Percentiles rank a stretch among this genome's conserved stretches.
Conservation (phyloP, 2,888 invertebrate genomes). For the Napeogenes sylphis region DNA sequence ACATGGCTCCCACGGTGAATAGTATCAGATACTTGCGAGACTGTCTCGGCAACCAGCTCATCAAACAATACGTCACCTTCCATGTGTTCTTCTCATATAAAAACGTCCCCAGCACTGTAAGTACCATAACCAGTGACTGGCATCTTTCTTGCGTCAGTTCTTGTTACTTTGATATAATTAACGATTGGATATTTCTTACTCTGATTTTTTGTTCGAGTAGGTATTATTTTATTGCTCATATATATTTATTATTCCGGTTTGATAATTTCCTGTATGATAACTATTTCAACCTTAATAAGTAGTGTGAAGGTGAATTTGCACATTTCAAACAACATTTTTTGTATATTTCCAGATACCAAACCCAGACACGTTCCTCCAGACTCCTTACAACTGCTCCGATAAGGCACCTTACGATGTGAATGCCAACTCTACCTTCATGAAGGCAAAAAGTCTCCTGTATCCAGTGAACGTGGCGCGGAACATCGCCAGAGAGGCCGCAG, state of each 20-base stretch:
- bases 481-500: conserved; percentile 89
- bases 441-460: conserved; percentile 88
- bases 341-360: conserved; percentile 80
- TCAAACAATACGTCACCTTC: conserved; percentile 89
- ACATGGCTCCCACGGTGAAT: conserved; percentile 86
- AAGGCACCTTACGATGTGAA: conserved; percentile 83
- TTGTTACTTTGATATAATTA: conserved; percentile 11
- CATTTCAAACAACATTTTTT: conserved; percentile 4
- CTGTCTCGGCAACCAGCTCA: conserved; percentile 83
- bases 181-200: too few relatives aligned
- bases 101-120: conserved; percentile 83
- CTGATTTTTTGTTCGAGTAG: too few relatives aligned
- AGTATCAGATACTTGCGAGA: conserved; percentile 89
- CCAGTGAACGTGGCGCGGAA: conserved; percentile 94
- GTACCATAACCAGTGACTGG: conserved; percentile 27
- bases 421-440: conserved; percentile 84
- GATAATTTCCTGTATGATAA: too few relatives aligned
- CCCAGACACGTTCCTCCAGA: conserved; percentile 78
- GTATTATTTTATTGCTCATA: too few relatives aligned
- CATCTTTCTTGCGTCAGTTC: not conserved
- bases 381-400: conserved; percentile 84
- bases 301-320: not conserved
- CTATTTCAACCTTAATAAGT: too few relatives aligned
- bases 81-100: conserved; percentile 92
- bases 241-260: too few relatives aligned